phyloP scores from a whole-genome alignment of 2,888 invertebrate species.

The Xylota segnis region DNA sequence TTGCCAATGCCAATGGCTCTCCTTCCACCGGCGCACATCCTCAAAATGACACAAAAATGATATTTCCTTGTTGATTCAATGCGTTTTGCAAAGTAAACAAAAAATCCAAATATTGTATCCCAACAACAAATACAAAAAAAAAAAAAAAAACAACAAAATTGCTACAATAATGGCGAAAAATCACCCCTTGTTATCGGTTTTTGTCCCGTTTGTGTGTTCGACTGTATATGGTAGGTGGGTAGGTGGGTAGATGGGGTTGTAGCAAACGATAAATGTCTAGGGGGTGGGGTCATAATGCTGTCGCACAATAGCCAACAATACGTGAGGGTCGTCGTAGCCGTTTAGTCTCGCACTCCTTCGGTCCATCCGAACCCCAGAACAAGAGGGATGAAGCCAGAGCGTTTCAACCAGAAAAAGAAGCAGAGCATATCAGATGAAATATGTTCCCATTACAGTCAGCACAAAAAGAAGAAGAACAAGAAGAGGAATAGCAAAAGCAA shows the following conservation, averaged over 20 bases:
- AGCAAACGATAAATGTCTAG: constrained; percentile 48
- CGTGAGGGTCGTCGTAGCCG: constrained; percentile 48
- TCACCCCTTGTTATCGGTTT: constrained; percentile 78
- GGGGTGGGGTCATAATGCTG: constrained; percentile 71
- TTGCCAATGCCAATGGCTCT: not conserved
- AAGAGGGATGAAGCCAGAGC: constrained; percentile 56
- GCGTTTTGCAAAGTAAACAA: constrained; percentile 78
- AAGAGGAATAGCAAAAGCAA: too few relatives aligned
- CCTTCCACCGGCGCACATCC: constrained; percentile 30
- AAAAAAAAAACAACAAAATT: constrained; percentile 79
- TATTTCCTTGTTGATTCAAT: constrained; percentile 77
- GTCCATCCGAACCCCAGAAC: constrained; percentile 35
- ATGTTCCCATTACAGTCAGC: constrained; percentile 76
- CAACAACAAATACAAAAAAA: constrained; percentile 32
- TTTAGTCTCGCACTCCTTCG: constrained; percentile 55
- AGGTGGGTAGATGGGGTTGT: constrained; percentile 36
- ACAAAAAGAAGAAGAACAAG: constrained; percentile 1
- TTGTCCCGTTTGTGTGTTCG: constrained; percentile 46
- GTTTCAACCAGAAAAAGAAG: constrained; percentile 61
- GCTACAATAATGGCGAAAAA: constrained; percentile 83
- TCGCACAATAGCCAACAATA: constrained; percentile 66
- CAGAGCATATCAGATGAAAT: constrained; percentile 72
- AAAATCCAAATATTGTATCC: constrained; percentile 56
- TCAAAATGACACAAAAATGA: constrained; percentile 65
- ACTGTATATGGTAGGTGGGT: constrained; percentile 49